Evolutionary conservation across 2,113 vertebrate genomes (phyloP).

Genomic region (Odocoileus hemionus): DNA sequence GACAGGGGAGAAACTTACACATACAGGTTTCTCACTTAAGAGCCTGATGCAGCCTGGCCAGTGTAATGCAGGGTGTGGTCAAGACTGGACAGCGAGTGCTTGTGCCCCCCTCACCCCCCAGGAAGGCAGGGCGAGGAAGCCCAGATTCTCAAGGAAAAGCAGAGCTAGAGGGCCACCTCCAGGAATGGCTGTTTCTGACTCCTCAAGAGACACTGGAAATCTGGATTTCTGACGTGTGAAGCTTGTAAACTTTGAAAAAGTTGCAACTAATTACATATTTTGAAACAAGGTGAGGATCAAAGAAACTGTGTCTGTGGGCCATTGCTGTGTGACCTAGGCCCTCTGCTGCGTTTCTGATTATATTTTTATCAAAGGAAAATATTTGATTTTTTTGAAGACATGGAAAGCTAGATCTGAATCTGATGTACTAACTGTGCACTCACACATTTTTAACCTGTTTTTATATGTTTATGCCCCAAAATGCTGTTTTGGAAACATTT

Average conservation of each 20-base stretch:
- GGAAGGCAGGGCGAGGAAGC: neutral
- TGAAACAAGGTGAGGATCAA: neutral
- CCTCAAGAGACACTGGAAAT: neutral
- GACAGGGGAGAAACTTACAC: neutral
- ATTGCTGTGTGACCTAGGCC: neutral
- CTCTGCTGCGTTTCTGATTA: neutral
- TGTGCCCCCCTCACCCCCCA: neutral
- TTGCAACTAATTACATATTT: neutral
- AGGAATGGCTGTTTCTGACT: neutral
- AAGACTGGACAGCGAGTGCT: neutral
- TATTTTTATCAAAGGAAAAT: neutral
- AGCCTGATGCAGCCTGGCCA: neutral
- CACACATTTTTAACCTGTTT: neutral
- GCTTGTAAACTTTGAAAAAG: neutral
- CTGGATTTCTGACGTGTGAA: neutral
- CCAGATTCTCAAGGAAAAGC: too few relatives aligned
- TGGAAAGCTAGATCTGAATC: neutral
- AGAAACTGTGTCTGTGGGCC: neutral
- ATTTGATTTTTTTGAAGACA: neutral
- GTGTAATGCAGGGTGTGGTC: neutral
- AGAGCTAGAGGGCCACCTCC: neutral
- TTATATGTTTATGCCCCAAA: neutral
- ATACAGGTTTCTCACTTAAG: fast-evolving
- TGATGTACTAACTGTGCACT: neutral
- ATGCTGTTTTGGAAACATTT: neutral